phyloP scores from a whole-genome alignment of 2,888 invertebrate genomes.

The Drosophila anomelani region DNA sequence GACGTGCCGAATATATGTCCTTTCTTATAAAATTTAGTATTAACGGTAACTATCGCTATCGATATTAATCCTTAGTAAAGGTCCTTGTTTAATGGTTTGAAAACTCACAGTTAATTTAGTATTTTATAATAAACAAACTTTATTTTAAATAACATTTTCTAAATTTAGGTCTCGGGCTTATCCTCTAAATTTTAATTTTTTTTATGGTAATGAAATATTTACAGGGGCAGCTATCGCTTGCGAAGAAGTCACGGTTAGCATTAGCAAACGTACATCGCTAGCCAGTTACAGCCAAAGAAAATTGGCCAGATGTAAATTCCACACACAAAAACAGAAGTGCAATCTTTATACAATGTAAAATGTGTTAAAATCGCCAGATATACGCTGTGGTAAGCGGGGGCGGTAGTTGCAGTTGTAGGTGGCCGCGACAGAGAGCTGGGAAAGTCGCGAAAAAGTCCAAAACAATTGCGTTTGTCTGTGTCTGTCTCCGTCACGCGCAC shows the following conservation, averaged over 20 bases:
- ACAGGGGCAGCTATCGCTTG: conserved; percentile 4
- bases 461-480: conserved; percentile 16
- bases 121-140: neutral
- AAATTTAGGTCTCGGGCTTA: neutral
- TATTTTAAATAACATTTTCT: neutral
- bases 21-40: neutral
- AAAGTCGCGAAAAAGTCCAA: conserved; percentile 8
- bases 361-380: conserved; percentile 19
- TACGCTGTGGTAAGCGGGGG: conserved; percentile 29
- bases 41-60: neutral
- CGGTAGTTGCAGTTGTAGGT: neutral
- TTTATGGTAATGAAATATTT: neutral
- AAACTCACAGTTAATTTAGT: neutral
- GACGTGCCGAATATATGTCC: neutral
- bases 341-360: conserved; percentile 42
- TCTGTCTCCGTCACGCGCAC: conserved; percentile 38
- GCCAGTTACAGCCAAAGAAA: conserved; percentile 39
- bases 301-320: conserved; percentile 57
- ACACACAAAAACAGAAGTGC: conserved; percentile 46
- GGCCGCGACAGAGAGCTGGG: neutral
- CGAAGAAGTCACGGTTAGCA: conserved; percentile 23
- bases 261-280: conserved; percentile 23
- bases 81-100: neutral
- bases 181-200: neutral
- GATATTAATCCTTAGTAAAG: neutral